Evolutionary conservation across 2,797 vertebrate species (phyloP).

Genomic region (Peromyscus aztecus): DNA sequence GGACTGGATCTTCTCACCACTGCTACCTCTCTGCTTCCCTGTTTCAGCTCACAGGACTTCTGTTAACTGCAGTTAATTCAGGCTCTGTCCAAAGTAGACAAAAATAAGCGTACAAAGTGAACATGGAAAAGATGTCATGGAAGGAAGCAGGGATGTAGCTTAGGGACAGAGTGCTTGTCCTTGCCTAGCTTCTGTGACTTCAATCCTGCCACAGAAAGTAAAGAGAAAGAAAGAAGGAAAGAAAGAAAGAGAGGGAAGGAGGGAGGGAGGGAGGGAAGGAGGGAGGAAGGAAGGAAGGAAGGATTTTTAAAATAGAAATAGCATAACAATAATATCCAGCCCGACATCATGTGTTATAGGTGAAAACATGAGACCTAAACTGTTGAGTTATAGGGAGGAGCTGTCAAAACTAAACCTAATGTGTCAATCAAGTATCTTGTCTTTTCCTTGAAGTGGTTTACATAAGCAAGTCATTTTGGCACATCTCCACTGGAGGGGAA

Average conservation of each 20-base stretch:
- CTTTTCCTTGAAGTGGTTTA: neutral
- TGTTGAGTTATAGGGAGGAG: neutral
- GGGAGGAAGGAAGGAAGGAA: no score
- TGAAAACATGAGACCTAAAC: conserved; percentile 10
- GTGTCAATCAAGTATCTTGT: neutral
- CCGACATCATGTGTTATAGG: neutral
- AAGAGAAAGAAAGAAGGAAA: no score
- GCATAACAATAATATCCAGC: neutral
- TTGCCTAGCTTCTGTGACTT: neutral
- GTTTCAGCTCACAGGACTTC: neutral
- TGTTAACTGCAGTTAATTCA: neutral
- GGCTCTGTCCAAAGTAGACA: neutral
- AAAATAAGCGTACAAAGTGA: conserved; percentile 14
- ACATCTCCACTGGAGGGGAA: neutral
- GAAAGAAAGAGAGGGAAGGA: no score
- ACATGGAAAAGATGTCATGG: neutral
- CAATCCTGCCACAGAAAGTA: neutral
- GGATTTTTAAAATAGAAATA: neutral
- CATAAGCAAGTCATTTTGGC: neutral
- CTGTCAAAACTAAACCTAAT: neutral
- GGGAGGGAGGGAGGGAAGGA: no score
- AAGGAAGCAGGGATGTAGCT: neutral
- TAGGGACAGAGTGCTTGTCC: neutral
- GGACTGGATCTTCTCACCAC: neutral
- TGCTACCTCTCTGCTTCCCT: neutral